Percentiles rank a stretch among this genome's conserved stretches.
Evolutionary conservation across 2,113 vertebrate genomes (phyloP).

Genomic region (Heterotis niloticus): DNA sequence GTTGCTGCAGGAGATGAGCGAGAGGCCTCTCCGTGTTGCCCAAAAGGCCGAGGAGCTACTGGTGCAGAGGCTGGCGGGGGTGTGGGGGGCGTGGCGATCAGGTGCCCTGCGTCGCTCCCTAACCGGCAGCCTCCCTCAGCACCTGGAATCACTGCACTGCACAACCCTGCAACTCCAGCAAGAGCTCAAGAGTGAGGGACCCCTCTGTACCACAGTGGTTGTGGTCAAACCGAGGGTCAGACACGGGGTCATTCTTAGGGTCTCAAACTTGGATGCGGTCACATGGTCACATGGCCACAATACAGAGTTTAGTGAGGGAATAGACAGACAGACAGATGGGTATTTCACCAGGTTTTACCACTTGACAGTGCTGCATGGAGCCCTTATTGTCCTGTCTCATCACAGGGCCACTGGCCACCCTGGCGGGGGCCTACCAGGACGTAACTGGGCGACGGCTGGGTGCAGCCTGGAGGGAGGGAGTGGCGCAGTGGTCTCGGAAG

Average conservation of each 20-base stretch:
- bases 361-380: neutral
- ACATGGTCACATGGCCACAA: no score
- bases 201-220: neutral
- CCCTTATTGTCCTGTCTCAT: neutral
- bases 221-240: no score
- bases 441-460: constrained; percentile 68
- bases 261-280: no score
- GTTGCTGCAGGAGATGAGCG: constrained; percentile 57
- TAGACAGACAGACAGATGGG: no score
- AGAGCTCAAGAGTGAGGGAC: constrained; percentile 73
- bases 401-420: constrained; percentile 70
- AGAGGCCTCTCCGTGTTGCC: constrained; percentile 43
- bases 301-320: no score
- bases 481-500: constrained; percentile 48
- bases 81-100: constrained; percentile 54
- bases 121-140: constrained; percentile 51
- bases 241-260: no score
- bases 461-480: constrained; percentile 62
- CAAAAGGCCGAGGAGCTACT: constrained; percentile 52
- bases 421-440: constrained; percentile 77
- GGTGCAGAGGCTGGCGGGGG: constrained; percentile 8
- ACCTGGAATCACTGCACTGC: constrained; percentile 58
- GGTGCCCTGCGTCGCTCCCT: constrained; percentile 48
- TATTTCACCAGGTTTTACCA: no score
- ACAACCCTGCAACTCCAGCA: constrained; percentile 63